phyloP scores from a whole-genome alignment of 1,140 invertebrate species.

The Scaptodrosophila lebanonensis region DNA sequence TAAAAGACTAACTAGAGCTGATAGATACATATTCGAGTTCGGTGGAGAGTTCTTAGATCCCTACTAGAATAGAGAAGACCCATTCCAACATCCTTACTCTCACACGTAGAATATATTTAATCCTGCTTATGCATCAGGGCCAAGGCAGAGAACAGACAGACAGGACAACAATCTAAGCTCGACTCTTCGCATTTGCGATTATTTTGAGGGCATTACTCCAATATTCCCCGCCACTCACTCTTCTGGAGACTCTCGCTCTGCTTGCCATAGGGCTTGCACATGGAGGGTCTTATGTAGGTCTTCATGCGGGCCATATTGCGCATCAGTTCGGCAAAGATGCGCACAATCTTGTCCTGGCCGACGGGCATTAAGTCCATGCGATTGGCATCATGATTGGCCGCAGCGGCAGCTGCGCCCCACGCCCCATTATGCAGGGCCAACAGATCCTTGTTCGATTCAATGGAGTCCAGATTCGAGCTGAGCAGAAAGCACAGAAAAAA shows the following conservation, averaged over 20 bases:
- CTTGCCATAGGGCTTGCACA: constrained; percentile 93
- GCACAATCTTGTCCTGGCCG: constrained; percentile 88
- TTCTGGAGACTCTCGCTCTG: constrained; percentile 91
- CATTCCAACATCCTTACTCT: too few species aligned
- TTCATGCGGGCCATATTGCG: constrained; percentile 91
- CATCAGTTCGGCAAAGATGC: constrained; percentile 89
- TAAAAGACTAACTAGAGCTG: too few species aligned
- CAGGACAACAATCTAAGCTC: too few species aligned
- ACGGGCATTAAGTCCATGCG: constrained; percentile 76
- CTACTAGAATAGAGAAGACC: too few species aligned
- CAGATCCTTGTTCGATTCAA: constrained; percentile 82
- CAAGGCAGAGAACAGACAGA: too few species aligned
- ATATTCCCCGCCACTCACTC: constrained; percentile 84
- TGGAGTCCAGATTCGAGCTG: constrained; percentile 70
- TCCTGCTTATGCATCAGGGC: too few species aligned
- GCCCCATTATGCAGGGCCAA: constrained; percentile 83
- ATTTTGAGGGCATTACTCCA: too few species aligned
- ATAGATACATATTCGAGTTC: too few species aligned
- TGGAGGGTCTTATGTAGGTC: constrained; percentile 88
- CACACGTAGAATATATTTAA: too few species aligned
- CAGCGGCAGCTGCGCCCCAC: constrained; percentile 77
- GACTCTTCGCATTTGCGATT: too few species aligned
- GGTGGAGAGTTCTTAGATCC: too few species aligned
- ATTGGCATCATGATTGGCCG: constrained; percentile 52
- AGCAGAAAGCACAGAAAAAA: not conserved